Evolutionary conservation across 2,113 vertebrate species (phyloP), one percentile per base, ranked within the genome.

Genomic region (Stictonetta naevosa): DNA sequence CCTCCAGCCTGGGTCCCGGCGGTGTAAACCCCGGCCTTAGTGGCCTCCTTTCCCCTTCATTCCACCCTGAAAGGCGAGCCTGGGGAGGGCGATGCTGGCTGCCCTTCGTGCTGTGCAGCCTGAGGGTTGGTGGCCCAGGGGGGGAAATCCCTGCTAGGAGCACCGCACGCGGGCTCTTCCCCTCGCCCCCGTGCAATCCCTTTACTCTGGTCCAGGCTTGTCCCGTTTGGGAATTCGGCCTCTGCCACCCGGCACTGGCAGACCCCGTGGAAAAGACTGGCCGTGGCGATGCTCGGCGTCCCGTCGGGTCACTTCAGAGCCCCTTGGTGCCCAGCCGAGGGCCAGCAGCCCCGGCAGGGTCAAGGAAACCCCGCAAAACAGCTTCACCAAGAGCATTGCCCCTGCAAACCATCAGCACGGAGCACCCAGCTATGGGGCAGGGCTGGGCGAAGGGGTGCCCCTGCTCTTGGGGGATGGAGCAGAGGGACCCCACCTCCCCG

Each of bases 271-370:
- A 14, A 68, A 46, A 48, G 4, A 8, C 4, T 4, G 0, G 8
- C n/a, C 36, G 22, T 56, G 77, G 38, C 7, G 2, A 1, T 5
- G 28, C 7, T 11, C 9, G 31, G 44, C 23, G 12, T 64, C 4
- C 11, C 11, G 5, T 5, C 31, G 21, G 34, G 28, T 18, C 13
- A 1, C 28, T n/a, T 12, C 73, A 38, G 55, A 25, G 23, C 25
- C 42, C n/a, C 46, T 53, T 0, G 0, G 25, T 31, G 33, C 33
- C 81, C 6, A 0, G 31, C 11, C 6, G 5, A 23, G 77, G 0
- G 4, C 28, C 0, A 1, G 50, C 73, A 50, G 29, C 29, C 55
- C 15, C 15, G 14, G 28, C 10, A 56, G n/a, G 25, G 8, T 1
- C 1, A 1, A 48, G 62, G 22, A 59, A 62, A 78, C 50, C 44